Evolutionary conservation across 2,888 invertebrate species (phyloP), one percentile per base, ranked within the genome.

Genomic region (Caenorhabditis sp.): DNA sequence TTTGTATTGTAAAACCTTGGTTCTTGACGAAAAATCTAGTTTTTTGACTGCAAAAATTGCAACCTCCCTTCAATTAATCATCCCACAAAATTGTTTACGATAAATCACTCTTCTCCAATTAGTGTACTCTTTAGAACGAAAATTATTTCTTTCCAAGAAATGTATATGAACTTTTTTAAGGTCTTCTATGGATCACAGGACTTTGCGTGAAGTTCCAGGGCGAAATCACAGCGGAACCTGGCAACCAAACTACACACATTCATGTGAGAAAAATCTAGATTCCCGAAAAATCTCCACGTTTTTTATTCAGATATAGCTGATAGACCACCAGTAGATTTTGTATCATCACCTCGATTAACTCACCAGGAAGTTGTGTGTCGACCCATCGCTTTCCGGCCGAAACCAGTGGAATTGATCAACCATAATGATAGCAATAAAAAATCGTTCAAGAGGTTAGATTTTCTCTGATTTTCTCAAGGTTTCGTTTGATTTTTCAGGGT

Each of bases 301-400:
- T 43, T n/a, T 23, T n/a, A 55, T 65, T 59, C 65, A 72, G 72
- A 66, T 57, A 67, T 58, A n/a, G 62, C 63, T 21, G 71, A 71
- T 37, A 61, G 67, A 58, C 72, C 72, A 55, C 67, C 72, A 6
- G 53, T 72, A 55, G 72, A 72, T 55, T 72, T 72, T 65, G 63
- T 72, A 3, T 65, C 72, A 57, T 72, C 72, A 1, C 67, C 72
- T 4, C 67, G 59, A 65, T 65, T 62, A 21, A 58, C 64, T 21
- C 67, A 63, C 37, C 66, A 72, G 51, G 73, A 73, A 63, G 55
- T 66, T 2, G 63, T 73, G 19, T 69, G 69, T 57, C 65, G 66
- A 53, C 73, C 73, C 0, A 65, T 73, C 24, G 69, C 73, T 59
- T 62, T 69, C n/a, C 58, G 69, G 12, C 66, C 73, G 14, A 67